Evolutionary conservation across 2,888 invertebrate species (phyloP).

Genomic region (Drosophila cognata): DNA sequence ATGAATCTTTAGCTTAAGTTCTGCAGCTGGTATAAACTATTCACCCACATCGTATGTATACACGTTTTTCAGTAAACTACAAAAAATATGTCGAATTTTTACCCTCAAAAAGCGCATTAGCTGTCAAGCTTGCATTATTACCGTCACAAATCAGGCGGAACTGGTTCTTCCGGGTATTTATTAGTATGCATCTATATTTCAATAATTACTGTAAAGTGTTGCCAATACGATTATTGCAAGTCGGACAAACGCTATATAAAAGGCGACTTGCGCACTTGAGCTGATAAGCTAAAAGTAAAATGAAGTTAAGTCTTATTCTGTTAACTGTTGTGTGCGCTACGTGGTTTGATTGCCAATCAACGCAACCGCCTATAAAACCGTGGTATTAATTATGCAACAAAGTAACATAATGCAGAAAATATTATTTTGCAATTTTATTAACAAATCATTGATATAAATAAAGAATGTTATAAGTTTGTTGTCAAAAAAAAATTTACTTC

Average conservation of each 20-base stretch:
- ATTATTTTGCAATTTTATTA: neutral
- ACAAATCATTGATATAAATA: no score
- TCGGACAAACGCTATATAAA: neutral
- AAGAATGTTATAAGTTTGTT: no score
- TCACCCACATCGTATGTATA: neutral
- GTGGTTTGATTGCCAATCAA: no score
- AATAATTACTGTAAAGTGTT: neutral
- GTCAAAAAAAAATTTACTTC: no score
- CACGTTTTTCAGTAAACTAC: no score
- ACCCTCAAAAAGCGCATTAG: no score
- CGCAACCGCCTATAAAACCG: fast-evolving
- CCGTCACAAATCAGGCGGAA: no score
- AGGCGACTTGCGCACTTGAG: neutral
- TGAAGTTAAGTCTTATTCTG: neutral
- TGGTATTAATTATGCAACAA: no score
- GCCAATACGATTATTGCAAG: neutral
- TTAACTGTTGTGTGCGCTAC: neutral
- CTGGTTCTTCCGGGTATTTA: neutral
- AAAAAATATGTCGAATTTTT: no score
- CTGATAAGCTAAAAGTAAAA: neutral
- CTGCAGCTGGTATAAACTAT: neutral
- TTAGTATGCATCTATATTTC: neutral
- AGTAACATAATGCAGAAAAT: neutral
- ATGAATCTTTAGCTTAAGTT: neutral
- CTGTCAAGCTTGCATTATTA: neutral